Percentiles rank a stretch among this genome's conserved stretches.
Evolutionary conservation across 2,888 invertebrate species (phyloP).

Genomic region (Orthosia gracilis): DNA sequence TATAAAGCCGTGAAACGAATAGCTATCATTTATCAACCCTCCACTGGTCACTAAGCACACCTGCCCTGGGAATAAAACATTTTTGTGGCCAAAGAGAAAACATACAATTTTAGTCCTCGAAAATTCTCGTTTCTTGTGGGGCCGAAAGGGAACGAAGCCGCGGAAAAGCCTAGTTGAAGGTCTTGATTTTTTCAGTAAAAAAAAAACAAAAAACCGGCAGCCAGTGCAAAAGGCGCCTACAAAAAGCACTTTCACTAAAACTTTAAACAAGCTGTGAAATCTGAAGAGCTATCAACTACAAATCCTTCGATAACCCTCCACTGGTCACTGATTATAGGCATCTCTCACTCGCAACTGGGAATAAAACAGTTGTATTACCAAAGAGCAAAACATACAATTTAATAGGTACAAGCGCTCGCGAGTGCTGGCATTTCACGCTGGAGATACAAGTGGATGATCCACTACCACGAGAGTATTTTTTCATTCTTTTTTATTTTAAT

Average conservation of each 20-base stretch:
- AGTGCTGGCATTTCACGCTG: conserved; percentile 7
- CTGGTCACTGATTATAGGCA: not conserved
- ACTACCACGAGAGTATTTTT: not conserved
- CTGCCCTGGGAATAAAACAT: conserved; percentile 19
- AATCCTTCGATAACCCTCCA: not conserved
- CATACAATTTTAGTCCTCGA: conserved; percentile 16
- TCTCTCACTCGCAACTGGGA: not conserved
- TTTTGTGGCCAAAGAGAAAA: conserved; percentile 22
- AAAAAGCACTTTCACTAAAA: conserved; percentile 7
- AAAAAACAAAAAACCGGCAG: no score
- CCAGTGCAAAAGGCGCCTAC: not conserved
- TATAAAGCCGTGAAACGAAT: conserved; percentile 11
- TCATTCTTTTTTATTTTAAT: not conserved
- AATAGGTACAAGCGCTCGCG: conserved; percentile 24
- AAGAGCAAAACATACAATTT: conserved; percentile 37
- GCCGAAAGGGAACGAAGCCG: no score
- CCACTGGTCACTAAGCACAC: not conserved
- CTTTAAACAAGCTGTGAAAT: conserved; percentile 15
- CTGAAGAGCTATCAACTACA: conserved; percentile 14
- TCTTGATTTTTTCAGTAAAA: no score
- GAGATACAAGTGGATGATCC: conserved; percentile 21
- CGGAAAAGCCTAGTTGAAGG: no score
- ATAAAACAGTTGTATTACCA: conserved; percentile 9
- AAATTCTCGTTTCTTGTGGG: no score
- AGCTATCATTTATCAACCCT: conserved; percentile 10